These are phyloP conservation scores for Lithophane semibrunnea DNA, from an alignment of 2,888 invertebrate species.

Conservation along the genomic window DNA sequence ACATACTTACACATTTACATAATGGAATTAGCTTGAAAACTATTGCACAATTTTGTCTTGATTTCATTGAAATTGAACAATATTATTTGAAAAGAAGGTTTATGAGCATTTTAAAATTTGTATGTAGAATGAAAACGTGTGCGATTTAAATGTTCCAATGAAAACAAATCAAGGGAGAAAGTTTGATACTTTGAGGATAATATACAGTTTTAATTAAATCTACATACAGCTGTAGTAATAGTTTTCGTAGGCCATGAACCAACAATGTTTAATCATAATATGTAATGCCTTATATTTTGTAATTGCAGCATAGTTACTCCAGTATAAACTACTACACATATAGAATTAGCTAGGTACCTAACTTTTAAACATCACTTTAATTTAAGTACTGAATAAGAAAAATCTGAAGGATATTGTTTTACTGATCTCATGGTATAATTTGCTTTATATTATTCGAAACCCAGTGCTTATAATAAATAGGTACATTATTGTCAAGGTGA, in stretches of 20 bases:
- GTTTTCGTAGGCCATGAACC: slow-evolving; percentile 20
- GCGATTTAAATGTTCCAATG: not conserved
- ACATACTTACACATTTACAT: not conserved
- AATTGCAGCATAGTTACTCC: slow-evolving; percentile 21
- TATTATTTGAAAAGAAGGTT: not conserved
- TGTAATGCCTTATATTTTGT: slow-evolving; percentile 33
- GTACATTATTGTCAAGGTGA: slow-evolving; percentile 11
- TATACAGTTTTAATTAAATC: not conserved
- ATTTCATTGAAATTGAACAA: not conserved
- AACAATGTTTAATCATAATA: slow-evolving; percentile 19
- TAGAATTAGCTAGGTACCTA: not conserved
- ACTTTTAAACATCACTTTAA: slow-evolving; percentile 22
- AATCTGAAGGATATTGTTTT: slow-evolving; percentile 46
- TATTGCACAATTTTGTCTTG: not conserved
- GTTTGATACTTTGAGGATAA: slow-evolving; percentile 1
- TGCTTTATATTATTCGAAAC: slow-evolving; percentile 49
- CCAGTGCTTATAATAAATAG: slow-evolving; percentile 49
- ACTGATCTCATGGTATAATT: slow-evolving; percentile 60
- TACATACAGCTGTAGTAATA: slow-evolving; percentile 11
- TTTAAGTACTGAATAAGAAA: slow-evolving; percentile 50
- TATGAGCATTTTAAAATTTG: not conserved
- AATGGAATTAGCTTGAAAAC: not conserved
- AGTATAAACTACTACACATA: slow-evolving; percentile 3
- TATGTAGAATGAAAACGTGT: not conserved
- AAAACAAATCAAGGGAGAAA: not conserved